These are phyloP conservation scores for Epicampocera succincta DNA, from an alignment of 2,888 invertebrate species.

Conservation along the genomic window DNA sequence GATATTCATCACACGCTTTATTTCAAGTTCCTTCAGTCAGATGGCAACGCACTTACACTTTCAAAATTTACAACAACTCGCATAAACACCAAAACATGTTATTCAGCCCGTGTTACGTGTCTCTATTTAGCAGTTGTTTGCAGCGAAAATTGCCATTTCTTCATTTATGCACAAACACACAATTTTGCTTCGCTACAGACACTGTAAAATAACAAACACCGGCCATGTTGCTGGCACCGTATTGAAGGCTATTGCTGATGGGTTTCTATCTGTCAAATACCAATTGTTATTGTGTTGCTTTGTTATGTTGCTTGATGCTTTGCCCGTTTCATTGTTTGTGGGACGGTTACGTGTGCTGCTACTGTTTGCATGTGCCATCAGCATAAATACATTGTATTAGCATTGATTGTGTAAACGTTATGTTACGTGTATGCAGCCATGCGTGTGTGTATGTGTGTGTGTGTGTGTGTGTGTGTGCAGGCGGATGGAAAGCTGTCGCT, in stretches of 20 bases:
- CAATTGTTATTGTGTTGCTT: slow-evolving; percentile 38
- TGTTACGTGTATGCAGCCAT: neutral
- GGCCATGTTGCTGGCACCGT: slow-evolving; percentile 7
- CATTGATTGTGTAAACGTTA: slow-evolving; percentile 38
- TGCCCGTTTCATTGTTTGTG: neutral
- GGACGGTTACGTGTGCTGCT: neutral
- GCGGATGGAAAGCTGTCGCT: slow-evolving; percentile 27
- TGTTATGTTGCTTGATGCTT: neutral
- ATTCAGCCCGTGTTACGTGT: neutral
- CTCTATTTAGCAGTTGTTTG: neutral
- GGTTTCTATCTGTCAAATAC: slow-evolving; percentile 28
- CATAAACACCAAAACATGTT: neutral
- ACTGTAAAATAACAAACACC: slow-evolving; percentile 2
- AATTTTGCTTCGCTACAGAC: neutral
- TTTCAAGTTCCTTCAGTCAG: slow-evolving; percentile 20
- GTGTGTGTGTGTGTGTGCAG: neutral
- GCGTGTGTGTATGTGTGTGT: too few relatives aligned
- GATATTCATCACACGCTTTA: slow-evolving; percentile 51
- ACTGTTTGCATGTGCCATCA: slow-evolving; percentile 12
- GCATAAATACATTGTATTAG: slow-evolving; percentile 38
- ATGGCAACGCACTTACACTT: slow-evolving; percentile 7
- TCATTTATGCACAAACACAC: slow-evolving; percentile 1
- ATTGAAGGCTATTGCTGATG: slow-evolving; percentile 18
- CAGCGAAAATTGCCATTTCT: slow-evolving; percentile 19
- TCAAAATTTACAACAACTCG: neutral